Evolutionary conservation across 2,113 vertebrate species (phyloP).

Genomic region (Polypterus bichir): DNA sequence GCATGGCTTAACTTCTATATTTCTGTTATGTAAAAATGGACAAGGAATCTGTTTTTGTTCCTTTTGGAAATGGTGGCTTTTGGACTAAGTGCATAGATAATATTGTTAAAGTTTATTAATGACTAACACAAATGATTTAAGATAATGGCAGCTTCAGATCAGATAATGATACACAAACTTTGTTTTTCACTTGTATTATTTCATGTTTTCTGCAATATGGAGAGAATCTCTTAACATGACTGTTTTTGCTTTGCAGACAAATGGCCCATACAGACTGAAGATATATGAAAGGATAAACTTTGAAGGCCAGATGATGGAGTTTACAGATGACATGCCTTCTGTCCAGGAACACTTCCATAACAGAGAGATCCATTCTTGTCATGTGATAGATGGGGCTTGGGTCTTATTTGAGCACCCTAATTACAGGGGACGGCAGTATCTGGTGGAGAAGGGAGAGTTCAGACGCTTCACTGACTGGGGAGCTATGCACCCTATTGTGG

Average conservation of each 20-base stretch:
- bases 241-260: neutral
- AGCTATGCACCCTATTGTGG: conserved; percentile 20
- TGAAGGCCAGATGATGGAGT: conserved; percentile 10
- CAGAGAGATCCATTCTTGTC: conserved; percentile 31
- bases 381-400: conserved; percentile 33
- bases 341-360: conserved; percentile 23
- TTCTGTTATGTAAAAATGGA: neutral
- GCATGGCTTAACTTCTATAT: neutral
- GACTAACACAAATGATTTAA: too few species aligned
- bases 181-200: too few species aligned
- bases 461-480: conserved; percentile 28
- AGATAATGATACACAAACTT: too few species aligned
- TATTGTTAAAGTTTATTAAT: too few species aligned
- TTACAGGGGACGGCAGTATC: conserved; percentile 36
- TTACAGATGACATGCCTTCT: conserved; percentile 16
- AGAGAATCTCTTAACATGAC: too few species aligned
- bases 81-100: too few species aligned
- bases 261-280: conserved; percentile 5
- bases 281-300: conserved; percentile 10
- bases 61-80: too few species aligned
- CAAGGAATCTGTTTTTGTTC: too few species aligned
- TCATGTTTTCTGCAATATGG: too few species aligned
- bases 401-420: conserved; percentile 37
- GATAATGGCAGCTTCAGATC: too few species aligned
- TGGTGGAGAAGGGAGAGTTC: conserved; percentile 37